phyloP scores from a whole-genome alignment of 92 coral and sea anemone genomes.

The Epizoanthus ramosus region DNA sequence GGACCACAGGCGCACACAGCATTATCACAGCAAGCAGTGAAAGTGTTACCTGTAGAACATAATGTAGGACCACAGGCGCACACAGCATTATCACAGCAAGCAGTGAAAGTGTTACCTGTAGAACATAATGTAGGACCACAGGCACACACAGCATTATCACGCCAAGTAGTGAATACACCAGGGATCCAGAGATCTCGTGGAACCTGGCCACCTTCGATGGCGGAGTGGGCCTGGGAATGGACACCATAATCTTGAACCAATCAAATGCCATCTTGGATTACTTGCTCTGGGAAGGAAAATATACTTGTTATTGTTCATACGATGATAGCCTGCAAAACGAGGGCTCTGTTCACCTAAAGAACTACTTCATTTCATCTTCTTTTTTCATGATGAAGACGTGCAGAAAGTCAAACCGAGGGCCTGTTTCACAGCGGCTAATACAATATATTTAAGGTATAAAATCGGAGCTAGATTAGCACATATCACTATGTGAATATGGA shows the following conservation, averaged over 20 bases:
- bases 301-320: too few species aligned
- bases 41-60: slow-evolving; percentile 1
- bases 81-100: slow-evolving; percentile 16
- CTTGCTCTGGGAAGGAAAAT: too few species aligned
- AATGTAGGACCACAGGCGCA: slow-evolving; percentile 3
- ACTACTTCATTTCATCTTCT: too few species aligned
- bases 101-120: slow-evolving; percentile 2
- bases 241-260: slow-evolving; percentile 31
- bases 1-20: slow-evolving; percentile 6
- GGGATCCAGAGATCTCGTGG: slow-evolving; percentile 34
- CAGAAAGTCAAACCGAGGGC: too few species aligned
- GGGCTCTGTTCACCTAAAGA: too few species aligned
- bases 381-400: too few species aligned
- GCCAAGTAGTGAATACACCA: slow-evolving; percentile 16
- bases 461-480: too few species aligned
- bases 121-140: not conserved
- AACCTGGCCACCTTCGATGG: slow-evolving; percentile 29
- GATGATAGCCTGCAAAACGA: too few species aligned
- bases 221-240: slow-evolving; percentile 34
- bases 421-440: too few species aligned
- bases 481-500: too few species aligned
- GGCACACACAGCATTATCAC: slow-evolving; percentile 14
- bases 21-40: slow-evolving; percentile 5
- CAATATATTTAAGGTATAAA: too few species aligned
- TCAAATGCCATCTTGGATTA: slow-evolving; percentile 15